phyloP scores from a whole-genome alignment of 2,113 vertebrate genomes.

The Mormoops blainvillei region DNA sequence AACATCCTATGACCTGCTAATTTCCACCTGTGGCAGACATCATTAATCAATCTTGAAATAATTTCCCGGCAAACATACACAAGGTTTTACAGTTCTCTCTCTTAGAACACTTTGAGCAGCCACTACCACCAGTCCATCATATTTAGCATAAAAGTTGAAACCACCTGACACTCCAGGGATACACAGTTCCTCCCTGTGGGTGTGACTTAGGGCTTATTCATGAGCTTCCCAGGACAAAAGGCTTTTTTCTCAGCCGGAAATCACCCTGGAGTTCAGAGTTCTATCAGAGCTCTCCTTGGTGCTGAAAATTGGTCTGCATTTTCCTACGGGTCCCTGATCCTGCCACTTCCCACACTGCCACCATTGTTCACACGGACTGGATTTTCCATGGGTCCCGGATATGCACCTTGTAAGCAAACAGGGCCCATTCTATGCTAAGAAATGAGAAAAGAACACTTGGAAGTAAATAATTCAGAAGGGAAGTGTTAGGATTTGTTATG shows the following conservation, averaged over 20 bases:
- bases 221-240: neutral
- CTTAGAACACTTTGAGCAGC: neutral
- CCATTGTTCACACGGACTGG: neutral
- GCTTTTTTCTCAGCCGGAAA: neutral
- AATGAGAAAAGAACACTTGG: neutral
- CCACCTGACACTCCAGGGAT: neutral
- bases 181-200: neutral
- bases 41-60: conserved; percentile 23
- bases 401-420: neutral
- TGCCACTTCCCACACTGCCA: neutral
- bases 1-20: neutral
- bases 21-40: conserved; percentile 20
- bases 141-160: neutral
- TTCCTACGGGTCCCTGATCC: neutral
- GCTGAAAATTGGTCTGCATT: conserved; percentile 45
- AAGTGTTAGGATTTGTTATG: neutral
- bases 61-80: neutral
- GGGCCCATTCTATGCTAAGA: neutral
- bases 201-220: neutral
- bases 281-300: conserved; percentile 67
- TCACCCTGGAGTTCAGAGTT: neutral
- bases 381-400: neutral
- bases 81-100: neutral
- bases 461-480: neutral
- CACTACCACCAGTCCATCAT: neutral